phyloP scores from a whole-genome alignment of 2,113 vertebrate genomes.

The Limanda limanda region DNA sequence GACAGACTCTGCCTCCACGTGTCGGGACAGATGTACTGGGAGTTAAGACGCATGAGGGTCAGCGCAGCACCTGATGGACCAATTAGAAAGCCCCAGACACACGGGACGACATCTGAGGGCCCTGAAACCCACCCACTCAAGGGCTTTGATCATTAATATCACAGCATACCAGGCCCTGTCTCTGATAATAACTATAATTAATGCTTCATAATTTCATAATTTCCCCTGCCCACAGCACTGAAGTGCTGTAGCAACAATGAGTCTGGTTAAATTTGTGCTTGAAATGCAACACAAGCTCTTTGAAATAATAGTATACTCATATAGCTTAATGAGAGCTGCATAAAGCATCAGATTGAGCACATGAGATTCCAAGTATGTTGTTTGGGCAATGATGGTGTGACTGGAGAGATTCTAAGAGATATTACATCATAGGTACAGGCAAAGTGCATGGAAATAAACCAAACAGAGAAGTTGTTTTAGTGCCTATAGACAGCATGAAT shows the following conservation, averaged over 20 bases:
- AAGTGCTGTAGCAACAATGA: no score
- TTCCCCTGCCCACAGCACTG: conserved; percentile 1
- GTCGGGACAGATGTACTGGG: conserved; percentile 50
- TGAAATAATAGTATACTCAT: no score
- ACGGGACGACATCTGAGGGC: conserved; percentile 21
- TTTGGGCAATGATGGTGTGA: conserved; percentile 1
- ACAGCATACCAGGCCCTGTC: conserved; percentile 13
- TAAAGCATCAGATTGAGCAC: no score
- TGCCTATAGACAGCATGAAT: neutral
- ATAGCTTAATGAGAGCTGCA: no score
- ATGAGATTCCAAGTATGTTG: neutral
- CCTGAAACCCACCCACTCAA: conserved; percentile 20
- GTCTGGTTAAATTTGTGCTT: no score
- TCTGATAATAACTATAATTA: conserved; percentile 37
- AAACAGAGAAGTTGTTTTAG: no score
- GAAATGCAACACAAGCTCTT: no score
- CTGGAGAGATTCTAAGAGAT: neutral
- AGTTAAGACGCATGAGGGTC: conserved; percentile 39
- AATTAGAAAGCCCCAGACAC: conserved; percentile 68
- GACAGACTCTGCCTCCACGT: conserved; percentile 49
- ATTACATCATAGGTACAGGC: neutral
- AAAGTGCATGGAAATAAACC: no score
- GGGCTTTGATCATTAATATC: conserved; percentile 28
- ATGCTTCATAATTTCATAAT: conserved; percentile 25
- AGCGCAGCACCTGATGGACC: conserved; percentile 58